These are phyloP conservation scores for Philantomba maxwellii DNA, from an alignment of 2,113 vertebrate genomes.

Conservation along the genomic window DNA sequence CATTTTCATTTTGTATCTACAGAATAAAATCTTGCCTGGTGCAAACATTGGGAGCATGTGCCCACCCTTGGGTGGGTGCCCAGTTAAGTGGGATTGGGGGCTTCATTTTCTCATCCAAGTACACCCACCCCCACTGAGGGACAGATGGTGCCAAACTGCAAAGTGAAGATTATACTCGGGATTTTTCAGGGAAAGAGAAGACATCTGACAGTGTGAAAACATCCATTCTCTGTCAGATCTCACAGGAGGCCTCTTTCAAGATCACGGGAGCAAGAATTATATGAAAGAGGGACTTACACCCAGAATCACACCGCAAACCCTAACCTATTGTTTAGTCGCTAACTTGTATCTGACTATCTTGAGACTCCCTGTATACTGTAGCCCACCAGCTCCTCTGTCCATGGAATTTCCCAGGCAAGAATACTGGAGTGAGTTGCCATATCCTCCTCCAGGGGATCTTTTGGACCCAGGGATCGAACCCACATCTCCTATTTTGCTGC, in stretches of 20 bases:
- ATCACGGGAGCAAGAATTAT: neutral
- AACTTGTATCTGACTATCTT: neutral
- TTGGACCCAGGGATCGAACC: neutral
- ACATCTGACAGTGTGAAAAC: neutral
- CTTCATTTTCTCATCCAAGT: accelerated
- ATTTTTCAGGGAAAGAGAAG: neutral
- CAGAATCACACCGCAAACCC: accelerated
- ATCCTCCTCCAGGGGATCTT: neutral
- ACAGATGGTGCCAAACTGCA: neutral
- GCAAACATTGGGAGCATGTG: too few species aligned
- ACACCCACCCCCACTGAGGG: neutral
- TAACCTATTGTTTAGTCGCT: neutral
- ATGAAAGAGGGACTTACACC: neutral
- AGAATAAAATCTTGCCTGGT: neutral
- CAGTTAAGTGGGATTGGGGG: neutral
- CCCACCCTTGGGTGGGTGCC: neutral
- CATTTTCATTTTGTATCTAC: neutral
- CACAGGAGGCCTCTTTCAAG: neutral
- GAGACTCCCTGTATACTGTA: neutral
- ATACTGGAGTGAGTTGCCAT: neutral
- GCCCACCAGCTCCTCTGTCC: neutral
- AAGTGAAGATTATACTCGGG: neutral
- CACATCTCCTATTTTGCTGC: neutral
- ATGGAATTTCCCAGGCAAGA: neutral
- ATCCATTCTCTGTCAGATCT: neutral